Base-by-base conservation (phyloP, 2,888 invertebrate species). In the Agrochola circellaris region DNA sequence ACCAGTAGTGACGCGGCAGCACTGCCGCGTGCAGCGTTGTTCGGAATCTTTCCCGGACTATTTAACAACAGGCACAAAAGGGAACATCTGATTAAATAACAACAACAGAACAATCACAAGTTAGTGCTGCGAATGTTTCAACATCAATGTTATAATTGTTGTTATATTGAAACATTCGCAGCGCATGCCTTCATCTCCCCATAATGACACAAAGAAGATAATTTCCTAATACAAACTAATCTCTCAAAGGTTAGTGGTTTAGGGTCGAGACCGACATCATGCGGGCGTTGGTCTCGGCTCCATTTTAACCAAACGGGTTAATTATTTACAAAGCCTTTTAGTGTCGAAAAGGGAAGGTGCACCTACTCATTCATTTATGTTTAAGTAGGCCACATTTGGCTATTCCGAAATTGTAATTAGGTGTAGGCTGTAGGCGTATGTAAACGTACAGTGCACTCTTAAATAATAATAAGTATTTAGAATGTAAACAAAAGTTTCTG, bases 191-290 rank as follows among this genome's bases (percentile, higher is more conserved):
- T 66, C 72, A 68, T 77, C 65, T 74, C 75, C 70, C 68, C 73
- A 45, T 82, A 82, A 78, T 77, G 85, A 79, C 73, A 87, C 83
- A 82, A 89, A 89, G 86, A 88, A 89, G 84, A 87, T 89, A 86
- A 89, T 89, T 89, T 84, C 79, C 86, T 86, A 89, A 87, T 89
- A 90, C 87, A 86, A 89, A 90, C 89, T 90, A 91, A 91, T 91
- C 90, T 90, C 90, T 87, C 89, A 90, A 91, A 91, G 91, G 90
- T 88, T 84, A 83, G 87, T 76, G 91, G 90, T 88, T 90, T 83
- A 90, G 85, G 88, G 87, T 84, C 75, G 79, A 75, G 85, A 88
- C 86, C 85, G 71, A 87, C 86, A 89, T 88, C 88, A 91, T 91
- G 90, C 91, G 91, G 91, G 91, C 87, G 74, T 85, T 77, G 88